Conservation (phyloP, 1,140 invertebrate genomes). For the Mamestra configurata region DNA sequence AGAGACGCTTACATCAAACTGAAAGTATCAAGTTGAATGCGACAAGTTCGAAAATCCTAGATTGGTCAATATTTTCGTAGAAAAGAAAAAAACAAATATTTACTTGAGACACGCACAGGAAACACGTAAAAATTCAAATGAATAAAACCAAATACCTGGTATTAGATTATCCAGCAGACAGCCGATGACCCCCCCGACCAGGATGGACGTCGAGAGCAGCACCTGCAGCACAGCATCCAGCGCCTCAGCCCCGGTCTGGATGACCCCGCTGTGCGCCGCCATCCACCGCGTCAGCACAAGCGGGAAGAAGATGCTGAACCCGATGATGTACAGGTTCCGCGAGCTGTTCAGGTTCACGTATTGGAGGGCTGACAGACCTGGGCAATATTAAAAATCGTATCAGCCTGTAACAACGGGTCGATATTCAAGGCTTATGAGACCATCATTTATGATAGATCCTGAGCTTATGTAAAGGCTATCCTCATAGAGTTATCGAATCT, state of each 20-base stretch:
- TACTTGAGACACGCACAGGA: too few species aligned
- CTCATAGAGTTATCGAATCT: too few species aligned
- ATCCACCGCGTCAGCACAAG: slow-evolving; percentile 94
- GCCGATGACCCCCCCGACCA: slow-evolving; percentile 94
- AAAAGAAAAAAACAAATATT: too few species aligned
- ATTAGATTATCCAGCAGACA: slow-evolving; percentile 95
- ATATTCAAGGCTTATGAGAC: too few species aligned
- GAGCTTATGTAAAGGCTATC: too few species aligned
- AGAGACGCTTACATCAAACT: too few species aligned
- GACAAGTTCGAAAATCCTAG: too few species aligned
- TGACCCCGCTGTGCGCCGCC: slow-evolving; percentile 89
- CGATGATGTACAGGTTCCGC: slow-evolving; percentile 96
- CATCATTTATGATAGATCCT: not conserved
- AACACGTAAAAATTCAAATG: too few species aligned
- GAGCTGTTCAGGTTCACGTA: slow-evolving; percentile 94
- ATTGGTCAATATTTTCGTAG: too few species aligned
- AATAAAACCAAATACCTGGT: too few species aligned
- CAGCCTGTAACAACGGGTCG: too few species aligned
- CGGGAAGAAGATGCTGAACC: slow-evolving; percentile 95
- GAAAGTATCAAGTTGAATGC: too few species aligned
- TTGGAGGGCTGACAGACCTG: slow-evolving; percentile 93
- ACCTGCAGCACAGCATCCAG: slow-evolving; percentile 93
- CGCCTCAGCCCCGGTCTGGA: slow-evolving; percentile 91
- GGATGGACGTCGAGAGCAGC: slow-evolving; percentile 94
- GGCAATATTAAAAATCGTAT: not conserved